phyloP scores from a whole-genome alignment of 2,113 vertebrate genomes.

The Psophia crepitans region DNA sequence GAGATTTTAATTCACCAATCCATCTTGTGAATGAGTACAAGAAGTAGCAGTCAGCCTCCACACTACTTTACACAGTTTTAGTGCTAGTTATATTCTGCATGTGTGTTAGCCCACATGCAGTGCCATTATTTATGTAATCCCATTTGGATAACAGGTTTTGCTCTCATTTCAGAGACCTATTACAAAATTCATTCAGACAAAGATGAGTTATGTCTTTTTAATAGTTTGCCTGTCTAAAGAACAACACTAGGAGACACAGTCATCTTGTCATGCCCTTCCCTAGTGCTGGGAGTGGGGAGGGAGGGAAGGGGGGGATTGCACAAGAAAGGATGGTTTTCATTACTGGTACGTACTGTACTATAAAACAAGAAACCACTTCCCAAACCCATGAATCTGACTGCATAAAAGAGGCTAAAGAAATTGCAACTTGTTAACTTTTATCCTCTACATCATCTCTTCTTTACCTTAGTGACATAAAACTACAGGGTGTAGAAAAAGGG shows the following conservation, averaged over 20 bases:
- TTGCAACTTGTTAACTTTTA: background rate
- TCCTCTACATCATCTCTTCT: background rate
- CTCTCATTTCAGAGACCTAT: background rate
- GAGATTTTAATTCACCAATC: constrained; percentile 59
- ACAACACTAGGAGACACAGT: background rate
- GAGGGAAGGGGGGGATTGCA: background rate
- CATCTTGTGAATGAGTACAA: constrained; percentile 21
- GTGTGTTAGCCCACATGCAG: background rate
- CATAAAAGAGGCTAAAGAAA: background rate
- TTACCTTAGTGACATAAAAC: background rate
- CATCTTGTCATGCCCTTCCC: background rate
- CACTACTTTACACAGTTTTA: background rate
- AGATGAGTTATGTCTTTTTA: background rate
- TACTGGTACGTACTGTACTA: background rate
- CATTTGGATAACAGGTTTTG: background rate
- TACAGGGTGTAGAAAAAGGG: background rate
- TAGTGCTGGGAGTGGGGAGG: background rate
- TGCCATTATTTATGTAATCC: background rate
- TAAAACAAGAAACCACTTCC: background rate
- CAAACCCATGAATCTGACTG: background rate
- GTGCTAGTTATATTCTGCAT: background rate
- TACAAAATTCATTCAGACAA: background rate
- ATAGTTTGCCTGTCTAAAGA: background rate
- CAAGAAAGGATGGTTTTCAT: background rate
- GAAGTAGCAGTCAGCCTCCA: background rate